phyloP scores from a whole-genome alignment of 2,888 invertebrate species.

The Trimorus sp. region DNA sequence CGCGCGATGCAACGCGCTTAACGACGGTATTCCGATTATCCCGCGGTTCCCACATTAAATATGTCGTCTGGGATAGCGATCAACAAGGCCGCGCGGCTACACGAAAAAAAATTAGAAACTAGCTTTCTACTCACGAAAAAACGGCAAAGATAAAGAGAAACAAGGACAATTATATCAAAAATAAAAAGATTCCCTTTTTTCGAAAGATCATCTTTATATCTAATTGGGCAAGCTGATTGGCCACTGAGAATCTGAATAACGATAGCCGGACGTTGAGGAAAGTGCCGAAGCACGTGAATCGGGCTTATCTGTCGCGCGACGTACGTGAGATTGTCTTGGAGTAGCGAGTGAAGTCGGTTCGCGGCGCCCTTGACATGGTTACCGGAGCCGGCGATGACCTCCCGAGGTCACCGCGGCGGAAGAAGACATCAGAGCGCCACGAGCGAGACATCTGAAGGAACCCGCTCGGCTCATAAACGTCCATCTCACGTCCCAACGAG shows the following conservation, averaged over 20 bases:
- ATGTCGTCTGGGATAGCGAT: conserved; percentile 46
- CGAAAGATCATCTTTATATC: too few species aligned
- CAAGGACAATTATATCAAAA: too few species aligned
- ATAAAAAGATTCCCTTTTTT: too few species aligned
- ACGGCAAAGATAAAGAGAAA: too few species aligned
- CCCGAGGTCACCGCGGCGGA: conserved; percentile 48
- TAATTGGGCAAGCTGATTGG: too few species aligned
- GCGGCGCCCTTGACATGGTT: conserved; percentile 70
- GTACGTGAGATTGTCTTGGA: conserved; percentile 28
- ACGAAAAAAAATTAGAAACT: conserved; percentile 46
- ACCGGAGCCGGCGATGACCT: conserved; percentile 58
- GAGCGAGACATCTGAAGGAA: conserved; percentile 18
- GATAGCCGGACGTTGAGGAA: conserved; percentile 38
- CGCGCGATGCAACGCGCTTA: conserved; percentile 15
- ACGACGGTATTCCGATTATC: conserved; percentile 45
- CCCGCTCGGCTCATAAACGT: conserved; percentile 27
- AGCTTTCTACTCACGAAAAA: conserved; percentile 57
- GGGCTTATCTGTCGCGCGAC: too few species aligned
- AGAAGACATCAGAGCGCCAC: conserved; percentile 21
- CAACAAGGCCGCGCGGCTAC: conserved; percentile 35
- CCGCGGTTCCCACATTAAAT: conserved; percentile 53
- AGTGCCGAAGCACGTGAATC: conserved; percentile 50
- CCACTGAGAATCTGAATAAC: not conserved
- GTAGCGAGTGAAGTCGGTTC: conserved; percentile 27
- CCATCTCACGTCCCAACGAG: conserved; percentile 15